Conservation (phyloP, 2,888 invertebrate genomes). For the Alsophila aescularia region DNA sequence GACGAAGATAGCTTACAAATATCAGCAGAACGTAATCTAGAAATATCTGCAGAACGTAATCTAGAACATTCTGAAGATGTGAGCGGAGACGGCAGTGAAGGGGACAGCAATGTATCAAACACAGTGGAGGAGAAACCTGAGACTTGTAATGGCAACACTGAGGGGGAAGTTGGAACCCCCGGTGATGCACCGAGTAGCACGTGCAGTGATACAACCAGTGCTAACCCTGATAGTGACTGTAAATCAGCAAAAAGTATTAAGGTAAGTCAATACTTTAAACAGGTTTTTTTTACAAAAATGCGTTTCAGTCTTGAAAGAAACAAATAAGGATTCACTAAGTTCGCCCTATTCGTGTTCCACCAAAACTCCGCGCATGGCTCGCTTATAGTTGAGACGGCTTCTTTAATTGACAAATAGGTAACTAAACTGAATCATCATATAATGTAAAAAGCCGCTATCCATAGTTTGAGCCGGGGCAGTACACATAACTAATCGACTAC, state of each 20-base stretch:
- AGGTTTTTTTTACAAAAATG: no score
- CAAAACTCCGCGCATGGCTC: no score
- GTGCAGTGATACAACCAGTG: conserved; percentile 48
- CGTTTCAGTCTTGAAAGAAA: neutral
- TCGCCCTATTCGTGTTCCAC: no score
- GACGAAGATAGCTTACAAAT: conserved; percentile 49
- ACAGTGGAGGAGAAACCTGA: conserved; percentile 41
- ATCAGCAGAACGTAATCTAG: conserved; percentile 52
- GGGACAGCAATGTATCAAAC: conserved; percentile 43
- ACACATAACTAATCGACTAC: no score
- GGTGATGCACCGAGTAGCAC: conserved; percentile 49
- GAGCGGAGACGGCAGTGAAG: conserved; percentile 50
- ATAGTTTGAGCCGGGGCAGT: no score
- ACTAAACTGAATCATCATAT: no score
- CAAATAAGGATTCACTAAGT: no score
- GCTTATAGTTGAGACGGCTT: no score
- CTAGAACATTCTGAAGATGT: conserved; percentile 52
- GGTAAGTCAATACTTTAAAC: conserved; percentile 49
- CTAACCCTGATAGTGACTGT: conserved; percentile 55
- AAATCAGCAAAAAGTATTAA: conserved; percentile 61
- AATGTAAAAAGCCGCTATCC: no score
- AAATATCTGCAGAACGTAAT: conserved; percentile 51
- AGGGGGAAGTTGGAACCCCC: conserved; percentile 43
- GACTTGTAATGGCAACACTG: conserved; percentile 44
- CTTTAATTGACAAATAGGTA: no score